phyloP scores from a whole-genome alignment of 1,140 invertebrate genomes.

The Zaprionus kolodkinae region DNA sequence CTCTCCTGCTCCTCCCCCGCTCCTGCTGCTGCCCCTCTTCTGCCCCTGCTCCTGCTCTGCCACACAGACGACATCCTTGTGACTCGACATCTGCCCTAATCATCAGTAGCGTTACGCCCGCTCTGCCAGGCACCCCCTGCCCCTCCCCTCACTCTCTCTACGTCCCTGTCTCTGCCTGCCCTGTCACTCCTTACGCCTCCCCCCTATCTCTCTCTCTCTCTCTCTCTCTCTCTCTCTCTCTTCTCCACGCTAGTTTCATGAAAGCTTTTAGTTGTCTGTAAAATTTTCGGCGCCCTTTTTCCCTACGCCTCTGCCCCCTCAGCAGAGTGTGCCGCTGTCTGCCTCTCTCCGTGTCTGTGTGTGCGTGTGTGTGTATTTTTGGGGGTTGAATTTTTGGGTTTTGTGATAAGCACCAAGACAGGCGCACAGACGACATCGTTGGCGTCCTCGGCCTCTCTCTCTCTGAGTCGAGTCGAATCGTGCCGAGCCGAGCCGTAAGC shows the following conservation, averaged over 20 bases:
- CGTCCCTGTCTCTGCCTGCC: no score
- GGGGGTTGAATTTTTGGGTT: constrained; percentile 73
- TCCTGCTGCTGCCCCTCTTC: not conserved
- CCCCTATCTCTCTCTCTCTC: not conserved
- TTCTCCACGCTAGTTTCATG: constrained; percentile 70
- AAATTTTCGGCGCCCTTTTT: constrained; percentile 73
- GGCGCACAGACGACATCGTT: constrained; percentile 62
- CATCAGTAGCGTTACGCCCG: constrained; percentile 44
- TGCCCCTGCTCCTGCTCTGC: constrained; percentile 1
- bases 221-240: constrained; percentile 11
- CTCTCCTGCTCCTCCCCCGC: not conserved
- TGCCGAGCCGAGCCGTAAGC: constrained; percentile 52
- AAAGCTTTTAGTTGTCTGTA: constrained; percentile 81
- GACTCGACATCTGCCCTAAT: constrained; percentile 75
- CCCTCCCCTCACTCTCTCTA: not conserved
- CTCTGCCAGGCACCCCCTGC: constrained; percentile 17
- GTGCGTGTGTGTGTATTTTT: constrained; percentile 60
- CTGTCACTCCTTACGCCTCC: not conserved
- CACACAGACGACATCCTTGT: constrained; percentile 52
- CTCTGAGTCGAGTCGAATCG: constrained; percentile 16
- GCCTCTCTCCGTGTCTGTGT: constrained; percentile 9
- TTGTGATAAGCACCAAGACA: constrained; percentile 68
- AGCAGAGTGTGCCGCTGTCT: constrained; percentile 6
- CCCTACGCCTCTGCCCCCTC: not conserved
- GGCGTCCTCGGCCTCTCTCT: constrained; percentile 17